Base-by-base conservation (phyloP, 1,140 invertebrate species). In the Subanguina moxae region DNA sequence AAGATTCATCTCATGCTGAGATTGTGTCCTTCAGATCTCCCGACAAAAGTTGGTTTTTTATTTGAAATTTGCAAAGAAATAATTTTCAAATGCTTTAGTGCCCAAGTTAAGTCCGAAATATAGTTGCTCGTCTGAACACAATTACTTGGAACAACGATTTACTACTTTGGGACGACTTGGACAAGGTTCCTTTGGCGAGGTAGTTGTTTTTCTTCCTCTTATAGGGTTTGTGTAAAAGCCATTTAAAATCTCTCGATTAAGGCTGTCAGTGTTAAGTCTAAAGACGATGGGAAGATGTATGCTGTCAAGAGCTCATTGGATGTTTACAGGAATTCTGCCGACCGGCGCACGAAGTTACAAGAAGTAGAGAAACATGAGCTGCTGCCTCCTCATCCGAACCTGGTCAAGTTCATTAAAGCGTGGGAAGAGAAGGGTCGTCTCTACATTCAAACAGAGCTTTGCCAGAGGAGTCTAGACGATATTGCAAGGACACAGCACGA, bases 381-480 rank as follows among this genome's bases (percentile, higher is more conserved):
- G 43, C 83, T 90, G 66, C 88, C 88, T 19, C 83, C 85, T 8
- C 88, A 90, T 82, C 84, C 84, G 9, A 89, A 90, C 83, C 87
- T 88, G 78, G 87, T 91, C 8, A 82, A 85, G 62, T 88, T 89
- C 71, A 86, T 87, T 66, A 84, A 86, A 64, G 89, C 90, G 0
- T 91, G 90, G 90, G 89, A 90, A 83, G 89, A 90, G 78, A 84
- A 86, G 25, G 85, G 87, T 76, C 84, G 86, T 48, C 83, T 90
- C 1, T 90, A 88, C 75, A 88, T 91, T 71, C 88, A 90, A 80
- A 87, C 89, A 73, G 90, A 91, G 82, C 83, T 90, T 1, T 90
- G 89, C 78, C 78, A 84, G 84, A 87, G 78, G 42, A 85, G 82
- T 58, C 38, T 76, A 83, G 85, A 77, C 65, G 58, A 64, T 63